Base-by-base conservation (phyloP, 1,140 invertebrate species). In the Macrosteles quadrilineatus region DNA sequence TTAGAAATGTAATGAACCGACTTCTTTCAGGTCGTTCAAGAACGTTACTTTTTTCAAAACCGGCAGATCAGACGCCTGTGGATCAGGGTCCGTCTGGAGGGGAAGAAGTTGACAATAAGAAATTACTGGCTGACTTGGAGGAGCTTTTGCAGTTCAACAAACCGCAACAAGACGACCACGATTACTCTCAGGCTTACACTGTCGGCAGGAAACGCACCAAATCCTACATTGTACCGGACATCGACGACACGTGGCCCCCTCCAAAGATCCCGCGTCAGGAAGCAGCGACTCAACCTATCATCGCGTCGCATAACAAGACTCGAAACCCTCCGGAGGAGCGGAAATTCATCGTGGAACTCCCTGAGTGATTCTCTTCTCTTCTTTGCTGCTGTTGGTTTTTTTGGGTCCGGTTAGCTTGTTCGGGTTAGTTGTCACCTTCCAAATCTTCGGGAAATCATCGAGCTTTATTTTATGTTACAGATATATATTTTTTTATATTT, bases 241-340 rank as follows among this genome's bases (percentile, higher is more conserved):
- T 82, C 27, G 81, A 83, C 65, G 81, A 83, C 59, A 76, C 78
- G 14, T 82, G 80, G 80, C 80, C 80, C 27, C 81, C 82, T 2
- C 81, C 81, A 2, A 76, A 80, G 69, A 23, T 55, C n/a, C 63
- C 69, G 1, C 27, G 27, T 11, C 36, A 19, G n/a, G 59, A 32
- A 2, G 31, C n/a, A 11, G 1, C 31, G 12, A 32, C 30, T 30
- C 17, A 63, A 17, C 17, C n/a, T 32, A 23, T 63, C 19, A 21
- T 19, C n/a, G 17, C 29, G 25, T 27, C n/a, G n/a, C 27, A 32
- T 11, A 63, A 63, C 59, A 63, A 63, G 30, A 32, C 59, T 17
- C 17, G 59, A 36, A 29, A 19, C 31, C 59, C 59, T 2, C 25
- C 9, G 4, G 59, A 63, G 17, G 29, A 32, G 6, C 29, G 59